A percentile compares a stretch with the other conserved stretches of the same genome.
Conservation (phyloP, 2,113 vertebrate species). For the Sylvia atricapilla region DNA sequence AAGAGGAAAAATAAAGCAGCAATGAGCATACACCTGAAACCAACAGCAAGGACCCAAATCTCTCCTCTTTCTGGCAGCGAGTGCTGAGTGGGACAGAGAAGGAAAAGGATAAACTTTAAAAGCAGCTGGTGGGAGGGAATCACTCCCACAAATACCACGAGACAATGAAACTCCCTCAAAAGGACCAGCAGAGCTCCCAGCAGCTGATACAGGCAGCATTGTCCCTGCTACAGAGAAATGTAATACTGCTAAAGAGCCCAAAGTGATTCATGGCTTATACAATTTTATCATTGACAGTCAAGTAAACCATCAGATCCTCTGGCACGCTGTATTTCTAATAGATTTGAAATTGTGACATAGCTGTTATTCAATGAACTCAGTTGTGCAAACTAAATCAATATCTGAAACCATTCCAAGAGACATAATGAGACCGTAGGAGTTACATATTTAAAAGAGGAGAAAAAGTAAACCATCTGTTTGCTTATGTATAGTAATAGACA, state of each 20-base stretch:
- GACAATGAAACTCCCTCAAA: not conserved
- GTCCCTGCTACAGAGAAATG: not conserved
- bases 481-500: not conserved
- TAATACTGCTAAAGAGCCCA: not conserved
- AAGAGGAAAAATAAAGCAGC: not conserved
- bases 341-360: slow-evolving; percentile 23
- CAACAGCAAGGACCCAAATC: not conserved
- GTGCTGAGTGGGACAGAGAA: not conserved
- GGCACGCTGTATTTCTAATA: not conserved
- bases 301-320: not conserved
- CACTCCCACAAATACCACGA: not conserved
- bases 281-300: not conserved
- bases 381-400: slow-evolving; percentile 25
- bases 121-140: not conserved
- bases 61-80: not conserved
- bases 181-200: not conserved
- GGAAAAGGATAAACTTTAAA: not conserved
- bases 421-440: slow-evolving; percentile 23
- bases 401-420: slow-evolving; percentile 48
- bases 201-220: not conserved
- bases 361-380: slow-evolving; percentile 28
- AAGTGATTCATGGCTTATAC: not conserved
- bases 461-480: slow-evolving; percentile 57
- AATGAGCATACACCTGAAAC: not conserved
- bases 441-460: slow-evolving; percentile 4